Evolutionary conservation across 2,113 vertebrate genomes (phyloP).

Genomic region (Macquaria ambigua): DNA sequence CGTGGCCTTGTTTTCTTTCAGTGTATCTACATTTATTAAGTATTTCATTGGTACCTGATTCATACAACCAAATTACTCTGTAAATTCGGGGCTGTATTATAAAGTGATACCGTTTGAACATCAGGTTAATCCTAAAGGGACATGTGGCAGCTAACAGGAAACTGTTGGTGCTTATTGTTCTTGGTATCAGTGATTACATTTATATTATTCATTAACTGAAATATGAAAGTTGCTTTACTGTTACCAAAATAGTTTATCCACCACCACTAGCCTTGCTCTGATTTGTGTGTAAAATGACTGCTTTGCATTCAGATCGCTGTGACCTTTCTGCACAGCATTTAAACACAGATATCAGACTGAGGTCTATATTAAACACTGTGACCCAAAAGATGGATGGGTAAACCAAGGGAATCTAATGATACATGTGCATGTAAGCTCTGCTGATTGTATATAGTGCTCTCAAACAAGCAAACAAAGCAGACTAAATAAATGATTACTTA

Average conservation of each 20-base stretch:
- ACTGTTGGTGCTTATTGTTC: no score
- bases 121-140: not conserved
- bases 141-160: not conserved
- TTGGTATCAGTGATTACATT: no score
- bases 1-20: no score
- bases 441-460: slow-evolving; percentile 1
- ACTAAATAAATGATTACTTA: not conserved
- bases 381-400: not conserved
- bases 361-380: not conserved
- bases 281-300: not conserved
- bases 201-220: not conserved
- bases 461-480: not conserved
- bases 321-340: slow-evolving; percentile 3
- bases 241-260: not conserved
- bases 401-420: not conserved
- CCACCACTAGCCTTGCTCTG: not conserved
- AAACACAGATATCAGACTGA: not conserved
- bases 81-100: no score
- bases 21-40: no score
- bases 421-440: not conserved
- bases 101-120: no score
- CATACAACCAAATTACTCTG: no score
- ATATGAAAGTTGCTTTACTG: not conserved
- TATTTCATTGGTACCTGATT: no score
- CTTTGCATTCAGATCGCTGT: not conserved